Evolutionary conservation across 1,140 invertebrate species (phyloP), one percentile per base, ranked within the genome.

Genomic region (Drosophila sulfurigaster): DNA sequence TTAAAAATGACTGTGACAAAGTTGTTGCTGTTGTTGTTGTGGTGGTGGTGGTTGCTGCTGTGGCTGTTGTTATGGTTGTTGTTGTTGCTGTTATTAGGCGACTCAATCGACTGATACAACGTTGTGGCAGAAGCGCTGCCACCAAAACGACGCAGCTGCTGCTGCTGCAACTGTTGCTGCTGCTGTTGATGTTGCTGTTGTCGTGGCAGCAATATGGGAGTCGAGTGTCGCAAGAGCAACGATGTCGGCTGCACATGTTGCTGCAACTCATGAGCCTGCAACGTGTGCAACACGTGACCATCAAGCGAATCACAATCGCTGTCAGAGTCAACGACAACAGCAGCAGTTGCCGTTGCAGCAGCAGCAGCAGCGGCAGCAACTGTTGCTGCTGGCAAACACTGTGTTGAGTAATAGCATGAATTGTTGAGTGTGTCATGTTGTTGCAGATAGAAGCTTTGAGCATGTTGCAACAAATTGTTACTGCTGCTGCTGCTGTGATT

Each of bases 1-100:
- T 92, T 92, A 70, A 92, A 92, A 73, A 92, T 81, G 56, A 92
- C 82, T 56, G 74, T 92, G 68, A 85, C 87, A 75, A 92, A 72
- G 67, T 91, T 90, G 66, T 81, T 87, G 69, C 75, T 88, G 70
- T 67, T 79, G 43, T 56, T 71, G 67, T 45, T 79, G 45, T 65
- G 72, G 30, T 52, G 74, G 48, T 35, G 63, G 46, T 49, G 79
- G 62, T 43, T 59, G 54, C 64, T 73, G 54, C 35, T 77, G 59
- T 43, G 79, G 56, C 66, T 62, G 16, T 73, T 76, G 67, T 73
- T 71, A 49, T 58, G 67, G 49, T n/a, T 56, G 16, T 43, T 49
- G 66, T 56, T 62, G 25, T 51, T 62, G 56, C 38, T 66, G 41
- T 52, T 69, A 49, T 51, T 64, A 49, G 64, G 71, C 54, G 64